Base-by-base conservation (phyloP, 2,113 vertebrate genomes). In the Manacus vitellinus region DNA sequence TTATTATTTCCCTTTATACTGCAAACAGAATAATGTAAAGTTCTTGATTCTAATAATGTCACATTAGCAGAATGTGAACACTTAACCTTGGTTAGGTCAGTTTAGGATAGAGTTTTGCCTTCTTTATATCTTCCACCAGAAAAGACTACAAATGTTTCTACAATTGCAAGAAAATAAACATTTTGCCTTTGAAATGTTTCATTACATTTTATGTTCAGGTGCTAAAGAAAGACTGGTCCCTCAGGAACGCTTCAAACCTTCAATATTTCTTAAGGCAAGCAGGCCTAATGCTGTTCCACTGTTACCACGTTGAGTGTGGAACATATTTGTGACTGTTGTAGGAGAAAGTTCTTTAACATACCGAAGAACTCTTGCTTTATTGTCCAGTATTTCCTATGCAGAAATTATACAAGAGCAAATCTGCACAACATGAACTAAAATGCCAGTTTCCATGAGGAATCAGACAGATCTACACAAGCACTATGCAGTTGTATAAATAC, bases 371-470 rank as follows among this genome's bases (percentile, higher is more conserved):
- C 68, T 47, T 43, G 23, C 18, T 47, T 84, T 24, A 22, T 17
- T 77, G 37, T 23, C 46, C 30, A 46, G 15, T 58, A 55, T 66
- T 87, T 47, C 35, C 71, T 35, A 4, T 7, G 25, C 31, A 85
- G n/a, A 70, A 85, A n/a, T 58, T 78, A 20, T 4, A 4, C 9
- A 30, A n/a, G 51, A 81, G n/a, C 15, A 87, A 65, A 73, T 33
- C 46, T 49, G 11, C 37, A 46, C 0, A 0, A 46, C 25, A 6
- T 4, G 20, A 49, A 52, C 16, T 20, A 37, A 61, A 82, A 82
- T 17, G 24, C 14, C 35, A 1, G 10, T n/a, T 91, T 35, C 37
- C 54, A 22, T 4, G 5, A 86, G 75, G 58, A 68, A 24, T 68
- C 33, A 46, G 28, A n/a, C 19, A 54, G 37, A 43, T 14, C 16